phyloP scores from a whole-genome alignment of 23 tunicate species.

The Trididemnum nubilum region DNA sequence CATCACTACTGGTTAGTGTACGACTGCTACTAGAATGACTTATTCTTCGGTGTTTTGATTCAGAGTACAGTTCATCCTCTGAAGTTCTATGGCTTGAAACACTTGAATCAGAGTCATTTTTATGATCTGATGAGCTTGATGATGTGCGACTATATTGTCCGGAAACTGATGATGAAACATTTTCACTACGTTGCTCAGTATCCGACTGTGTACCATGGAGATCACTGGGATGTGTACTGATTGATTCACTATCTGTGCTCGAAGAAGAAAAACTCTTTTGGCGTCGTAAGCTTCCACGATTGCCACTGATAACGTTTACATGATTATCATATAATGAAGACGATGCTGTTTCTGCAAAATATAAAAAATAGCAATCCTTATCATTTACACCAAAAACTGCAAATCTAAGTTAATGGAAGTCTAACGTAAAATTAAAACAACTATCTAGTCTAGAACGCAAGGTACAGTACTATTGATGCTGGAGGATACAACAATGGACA shows the following conservation, averaged over 20 bases:
- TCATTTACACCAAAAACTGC: no score
- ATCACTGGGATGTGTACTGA: constrained; percentile 11
- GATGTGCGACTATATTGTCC: not conserved
- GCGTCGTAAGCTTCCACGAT: no score
- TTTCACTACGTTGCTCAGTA: not conserved
- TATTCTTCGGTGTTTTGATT: not conserved
- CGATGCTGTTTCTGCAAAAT: no score
- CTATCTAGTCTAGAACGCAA: no score
- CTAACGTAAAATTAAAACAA: no score
- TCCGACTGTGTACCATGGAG: constrained; percentile 7
- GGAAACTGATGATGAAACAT: not conserved
- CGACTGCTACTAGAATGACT: constrained; percentile 1
- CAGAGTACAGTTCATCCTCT: not conserved
- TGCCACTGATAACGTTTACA: no score
- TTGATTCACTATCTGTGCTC: not conserved
- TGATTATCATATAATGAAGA: no score
- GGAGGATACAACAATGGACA: no score
- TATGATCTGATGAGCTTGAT: not conserved
- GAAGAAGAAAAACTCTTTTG: not conserved
- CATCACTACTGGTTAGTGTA: not conserved
- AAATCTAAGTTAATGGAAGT: no score
- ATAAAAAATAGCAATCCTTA: no score
- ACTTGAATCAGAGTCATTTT: not conserved
- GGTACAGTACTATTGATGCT: no score
- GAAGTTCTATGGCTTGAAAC: not conserved